Evolutionary conservation across 2,888 invertebrate genomes (phyloP).

Genomic region (Trachelus tabidus): DNA sequence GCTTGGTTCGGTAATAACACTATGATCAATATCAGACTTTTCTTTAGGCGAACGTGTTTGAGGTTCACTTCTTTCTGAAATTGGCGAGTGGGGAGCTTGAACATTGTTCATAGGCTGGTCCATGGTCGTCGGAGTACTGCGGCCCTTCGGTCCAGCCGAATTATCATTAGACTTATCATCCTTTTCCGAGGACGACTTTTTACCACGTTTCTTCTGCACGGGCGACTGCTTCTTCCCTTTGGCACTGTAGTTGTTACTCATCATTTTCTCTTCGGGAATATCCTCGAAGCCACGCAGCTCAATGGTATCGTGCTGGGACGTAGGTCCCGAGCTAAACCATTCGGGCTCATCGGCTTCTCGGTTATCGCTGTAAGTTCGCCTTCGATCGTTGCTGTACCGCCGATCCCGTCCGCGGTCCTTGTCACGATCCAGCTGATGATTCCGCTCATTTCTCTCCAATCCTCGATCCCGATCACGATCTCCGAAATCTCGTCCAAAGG

Average conservation of each 20-base stretch:
- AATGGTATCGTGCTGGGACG: slow-evolving; percentile 91
- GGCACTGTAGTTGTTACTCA: slow-evolving; percentile 32
- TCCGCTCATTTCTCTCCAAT: slow-evolving; percentile 38
- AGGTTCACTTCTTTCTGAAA: slow-evolving; percentile 55
- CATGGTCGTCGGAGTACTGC: slow-evolving; percentile 63
- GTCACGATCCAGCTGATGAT: slow-evolving; percentile 59
- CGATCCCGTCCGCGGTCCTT: slow-evolving; percentile 68
- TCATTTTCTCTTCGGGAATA: slow-evolving; percentile 65
- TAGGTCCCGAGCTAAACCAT: slow-evolving; percentile 91
- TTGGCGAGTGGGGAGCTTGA: slow-evolving; percentile 60
- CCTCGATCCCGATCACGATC: slow-evolving; percentile 46
- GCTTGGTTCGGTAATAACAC: slow-evolving; percentile 38
- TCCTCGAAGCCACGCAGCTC: slow-evolving; percentile 94
- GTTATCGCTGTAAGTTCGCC: slow-evolving; percentile 67
- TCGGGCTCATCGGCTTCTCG: slow-evolving; percentile 86
- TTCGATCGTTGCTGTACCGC: slow-evolving; percentile 70
- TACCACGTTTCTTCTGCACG: slow-evolving; percentile 66
- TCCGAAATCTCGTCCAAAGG: slow-evolving; percentile 71
- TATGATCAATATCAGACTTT: slow-evolving; percentile 37
- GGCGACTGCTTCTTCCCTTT: slow-evolving; percentile 64
- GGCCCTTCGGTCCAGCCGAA: slow-evolving; percentile 54
- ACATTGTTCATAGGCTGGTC: slow-evolving; percentile 52
- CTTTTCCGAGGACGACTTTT: slow-evolving; percentile 64
- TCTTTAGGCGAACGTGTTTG: slow-evolving; percentile 34
- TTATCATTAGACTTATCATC: slow-evolving; percentile 48